Conservation (phyloP, 2,888 invertebrate genomes). For the Conistra vaccinii region DNA sequence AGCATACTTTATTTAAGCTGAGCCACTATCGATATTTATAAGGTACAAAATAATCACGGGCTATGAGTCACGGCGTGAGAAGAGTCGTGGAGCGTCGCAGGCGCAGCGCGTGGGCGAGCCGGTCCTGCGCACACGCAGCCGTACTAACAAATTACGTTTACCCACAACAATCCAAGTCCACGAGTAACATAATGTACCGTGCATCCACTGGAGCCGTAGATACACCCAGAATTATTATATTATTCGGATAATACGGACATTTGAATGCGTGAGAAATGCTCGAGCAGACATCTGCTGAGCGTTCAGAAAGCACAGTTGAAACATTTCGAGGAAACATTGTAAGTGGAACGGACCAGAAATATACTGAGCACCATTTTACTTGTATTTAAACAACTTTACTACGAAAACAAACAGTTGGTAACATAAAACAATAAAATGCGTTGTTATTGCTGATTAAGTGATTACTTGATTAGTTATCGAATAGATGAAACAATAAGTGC, state of each 20-base stretch:
- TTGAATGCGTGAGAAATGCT: slow-evolving; percentile 66
- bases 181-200: slow-evolving; percentile 63
- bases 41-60: slow-evolving; percentile 77
- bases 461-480: slow-evolving; percentile 8
- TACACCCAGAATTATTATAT: slow-evolving; percentile 62
- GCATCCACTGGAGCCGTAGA: slow-evolving; percentile 37
- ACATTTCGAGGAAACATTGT: slow-evolving; percentile 48
- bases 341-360: slow-evolving; percentile 52
- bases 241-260: slow-evolving; percentile 61
- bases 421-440: slow-evolving; percentile 1
- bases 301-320: slow-evolving; percentile 48
- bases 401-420: neutral
- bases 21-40: slow-evolving; percentile 61
- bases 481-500: neutral
- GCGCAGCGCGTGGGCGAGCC: slow-evolving; percentile 82
- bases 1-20: slow-evolving; percentile 45
- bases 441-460: neutral
- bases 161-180: slow-evolving; percentile 70
- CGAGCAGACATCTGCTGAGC: slow-evolving; percentile 55
- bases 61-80: slow-evolving; percentile 84
- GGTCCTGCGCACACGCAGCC: slow-evolving; percentile 77
- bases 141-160: slow-evolving; percentile 85
- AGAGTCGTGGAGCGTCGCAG: slow-evolving; percentile 70
- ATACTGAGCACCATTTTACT: slow-evolving; percentile 36
- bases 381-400: slow-evolving; percentile 2